Evolutionary conservation across 2,888 invertebrate genomes (phyloP).

Genomic region (Ophion costatus): DNA sequence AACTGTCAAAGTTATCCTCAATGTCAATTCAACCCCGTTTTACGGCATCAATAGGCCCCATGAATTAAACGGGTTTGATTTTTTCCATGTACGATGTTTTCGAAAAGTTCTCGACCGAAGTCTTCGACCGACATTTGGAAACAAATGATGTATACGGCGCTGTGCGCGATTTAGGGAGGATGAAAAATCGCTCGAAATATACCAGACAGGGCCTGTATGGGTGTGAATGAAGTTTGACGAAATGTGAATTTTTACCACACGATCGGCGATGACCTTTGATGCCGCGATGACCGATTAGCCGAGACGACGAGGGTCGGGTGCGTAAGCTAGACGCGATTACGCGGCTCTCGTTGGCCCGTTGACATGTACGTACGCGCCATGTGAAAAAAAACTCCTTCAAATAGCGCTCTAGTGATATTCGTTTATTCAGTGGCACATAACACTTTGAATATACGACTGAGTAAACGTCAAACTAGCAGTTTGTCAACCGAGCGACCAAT

Average conservation of each 20-base stretch:
- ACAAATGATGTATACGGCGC: too few species aligned
- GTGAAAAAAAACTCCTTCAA: slow-evolving; percentile 1
- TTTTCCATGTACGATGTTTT: too few species aligned
- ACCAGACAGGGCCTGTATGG: neutral
- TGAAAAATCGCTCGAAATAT: slow-evolving; percentile 7
- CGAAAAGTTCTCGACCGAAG: too few species aligned
- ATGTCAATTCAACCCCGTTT: too few species aligned
- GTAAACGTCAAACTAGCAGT: slow-evolving; percentile 2
- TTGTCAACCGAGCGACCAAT: slow-evolving; percentile 29
- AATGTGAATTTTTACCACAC: slow-evolving; percentile 43
- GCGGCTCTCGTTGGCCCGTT: slow-evolving; percentile 50
- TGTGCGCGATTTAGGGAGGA: neutral
- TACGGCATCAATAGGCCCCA: too few species aligned
- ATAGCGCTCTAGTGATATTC: neutral
- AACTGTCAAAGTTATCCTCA: too few species aligned
- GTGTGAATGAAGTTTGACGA: slow-evolving; percentile 17
- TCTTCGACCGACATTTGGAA: too few species aligned
- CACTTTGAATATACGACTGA: neutral
- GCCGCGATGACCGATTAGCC: slow-evolving; percentile 57
- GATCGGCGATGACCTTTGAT: slow-evolving; percentile 62
- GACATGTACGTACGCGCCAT: neutral
- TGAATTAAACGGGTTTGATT: too few species aligned
- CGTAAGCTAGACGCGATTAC: slow-evolving; percentile 47
- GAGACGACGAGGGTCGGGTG: slow-evolving; percentile 41
- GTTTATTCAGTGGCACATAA: neutral